phyloP scores from a whole-genome alignment of 2,888 invertebrate genomes.

The Melanotus villosus region DNA sequence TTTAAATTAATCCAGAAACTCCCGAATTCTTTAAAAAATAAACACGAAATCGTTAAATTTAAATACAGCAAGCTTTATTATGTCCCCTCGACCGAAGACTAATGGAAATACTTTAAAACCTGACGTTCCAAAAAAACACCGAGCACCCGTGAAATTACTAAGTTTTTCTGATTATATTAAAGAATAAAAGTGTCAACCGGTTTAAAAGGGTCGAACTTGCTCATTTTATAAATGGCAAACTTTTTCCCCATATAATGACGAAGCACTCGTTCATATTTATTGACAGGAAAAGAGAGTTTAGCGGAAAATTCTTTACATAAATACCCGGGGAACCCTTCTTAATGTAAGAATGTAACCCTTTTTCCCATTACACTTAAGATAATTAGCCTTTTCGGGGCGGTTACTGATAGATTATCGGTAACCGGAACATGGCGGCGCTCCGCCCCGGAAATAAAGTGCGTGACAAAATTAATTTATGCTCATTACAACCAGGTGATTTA shows the following conservation, averaged over 20 bases:
- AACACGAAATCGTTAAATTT: slow-evolving; percentile 42
- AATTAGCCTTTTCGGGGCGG: slow-evolving; percentile 55
- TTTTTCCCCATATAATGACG: slow-evolving; percentile 1
- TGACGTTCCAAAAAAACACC: slow-evolving; percentile 58
- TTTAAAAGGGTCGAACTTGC: slow-evolving; percentile 42
- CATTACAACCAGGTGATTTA: slow-evolving; percentile 53
- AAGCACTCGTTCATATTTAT: slow-evolving; percentile 7
- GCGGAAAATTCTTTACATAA: background rate
- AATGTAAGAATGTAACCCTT: slow-evolving; percentile 14
- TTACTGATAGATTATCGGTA: slow-evolving; percentile 63
- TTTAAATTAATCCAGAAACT: slow-evolving; percentile 34
- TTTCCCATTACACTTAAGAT: background rate
- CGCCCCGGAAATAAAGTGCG: slow-evolving; percentile 64
- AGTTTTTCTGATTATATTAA: slow-evolving; percentile 59
- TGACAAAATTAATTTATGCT: slow-evolving; percentile 57
- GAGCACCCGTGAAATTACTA: slow-evolving; percentile 61
- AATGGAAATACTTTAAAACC: slow-evolving; percentile 59
- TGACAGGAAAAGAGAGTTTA: slow-evolving; percentile 8
- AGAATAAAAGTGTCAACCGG: slow-evolving; percentile 57
- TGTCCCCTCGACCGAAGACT: slow-evolving; percentile 50
- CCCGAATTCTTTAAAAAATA: slow-evolving; percentile 35
- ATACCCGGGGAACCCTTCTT: background rate
- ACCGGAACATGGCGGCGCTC: slow-evolving; percentile 64
- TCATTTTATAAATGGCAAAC: slow-evolving; percentile 42
- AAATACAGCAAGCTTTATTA: slow-evolving; percentile 42